Conservation (phyloP, 2,797 vertebrate species). For the Enteromius viviparus region DNA sequence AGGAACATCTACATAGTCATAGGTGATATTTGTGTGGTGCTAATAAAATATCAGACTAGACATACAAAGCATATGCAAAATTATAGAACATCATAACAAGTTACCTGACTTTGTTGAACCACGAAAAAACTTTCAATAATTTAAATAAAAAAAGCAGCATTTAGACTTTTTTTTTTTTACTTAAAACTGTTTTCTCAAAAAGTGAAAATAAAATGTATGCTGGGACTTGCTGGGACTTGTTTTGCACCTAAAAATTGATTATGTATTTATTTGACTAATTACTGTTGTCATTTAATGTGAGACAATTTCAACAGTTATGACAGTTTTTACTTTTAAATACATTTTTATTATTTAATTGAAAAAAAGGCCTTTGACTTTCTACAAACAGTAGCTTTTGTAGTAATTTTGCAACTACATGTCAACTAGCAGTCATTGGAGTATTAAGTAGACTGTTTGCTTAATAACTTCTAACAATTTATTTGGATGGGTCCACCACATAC, state of each 20-base stretch:
- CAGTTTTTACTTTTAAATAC: background rate
- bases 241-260: too few relatives aligned
- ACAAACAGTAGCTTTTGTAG: too few relatives aligned
- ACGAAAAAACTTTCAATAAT: background rate
- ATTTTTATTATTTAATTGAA: too few relatives aligned
- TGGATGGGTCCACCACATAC: too few relatives aligned
- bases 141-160: background rate
- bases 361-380: too few relatives aligned
- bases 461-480: too few relatives aligned
- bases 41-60: background rate
- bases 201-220: background rate
- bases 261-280: background rate
- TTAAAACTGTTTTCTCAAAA: background rate
- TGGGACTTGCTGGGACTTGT: too few relatives aligned
- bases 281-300: background rate
- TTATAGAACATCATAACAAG: background rate
- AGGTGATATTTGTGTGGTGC: background rate
- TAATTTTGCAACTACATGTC: too few relatives aligned
- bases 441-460: too few relatives aligned
- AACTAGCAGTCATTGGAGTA: too few relatives aligned
- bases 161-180: background rate
- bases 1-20: background rate
- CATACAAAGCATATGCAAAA: background rate
- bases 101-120: background rate
- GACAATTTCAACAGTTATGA: background rate